Evolutionary conservation across 1,140 invertebrate genomes (phyloP).

Genomic region (Ostrea denselamellosa): DNA sequence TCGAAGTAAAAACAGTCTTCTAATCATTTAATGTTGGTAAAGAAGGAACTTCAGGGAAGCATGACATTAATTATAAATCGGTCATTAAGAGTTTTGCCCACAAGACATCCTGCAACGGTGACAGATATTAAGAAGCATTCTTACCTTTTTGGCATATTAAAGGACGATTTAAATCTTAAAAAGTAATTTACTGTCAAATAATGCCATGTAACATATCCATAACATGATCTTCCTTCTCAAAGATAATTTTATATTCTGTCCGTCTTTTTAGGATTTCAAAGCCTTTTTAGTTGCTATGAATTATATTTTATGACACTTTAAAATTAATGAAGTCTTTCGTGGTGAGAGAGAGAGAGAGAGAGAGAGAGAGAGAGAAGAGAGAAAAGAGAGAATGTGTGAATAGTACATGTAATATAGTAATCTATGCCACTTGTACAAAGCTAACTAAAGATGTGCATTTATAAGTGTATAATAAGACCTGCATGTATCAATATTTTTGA

Average conservation of each 20-base stretch:
- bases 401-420: neutral
- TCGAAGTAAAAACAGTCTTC: too few species aligned
- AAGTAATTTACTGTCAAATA: conserved; percentile 36
- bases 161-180: conserved; percentile 29
- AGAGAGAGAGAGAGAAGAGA: neutral
- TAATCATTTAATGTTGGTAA: too few species aligned
- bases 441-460: neutral
- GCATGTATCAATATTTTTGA: neutral
- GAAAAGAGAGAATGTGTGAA: neutral
- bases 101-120: neutral
- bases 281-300: neutral
- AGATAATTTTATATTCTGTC: conserved; percentile 4
- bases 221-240: conserved; percentile 1
- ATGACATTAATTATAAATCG: conserved; percentile 21
- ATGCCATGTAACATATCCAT: conserved; percentile 32
- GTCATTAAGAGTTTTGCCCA: conserved; percentile 7
- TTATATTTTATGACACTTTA: neutral
- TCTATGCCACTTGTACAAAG: neutral
- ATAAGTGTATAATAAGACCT: too few species aligned
- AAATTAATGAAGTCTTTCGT: neutral
- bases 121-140: neutral
- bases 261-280: neutral
- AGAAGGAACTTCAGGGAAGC: neutral
- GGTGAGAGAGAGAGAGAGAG: neutral
- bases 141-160: conserved; percentile 21